phyloP scores from a whole-genome alignment of 92 coral and sea anemone genomes.

The Bergia sp. region DNA sequence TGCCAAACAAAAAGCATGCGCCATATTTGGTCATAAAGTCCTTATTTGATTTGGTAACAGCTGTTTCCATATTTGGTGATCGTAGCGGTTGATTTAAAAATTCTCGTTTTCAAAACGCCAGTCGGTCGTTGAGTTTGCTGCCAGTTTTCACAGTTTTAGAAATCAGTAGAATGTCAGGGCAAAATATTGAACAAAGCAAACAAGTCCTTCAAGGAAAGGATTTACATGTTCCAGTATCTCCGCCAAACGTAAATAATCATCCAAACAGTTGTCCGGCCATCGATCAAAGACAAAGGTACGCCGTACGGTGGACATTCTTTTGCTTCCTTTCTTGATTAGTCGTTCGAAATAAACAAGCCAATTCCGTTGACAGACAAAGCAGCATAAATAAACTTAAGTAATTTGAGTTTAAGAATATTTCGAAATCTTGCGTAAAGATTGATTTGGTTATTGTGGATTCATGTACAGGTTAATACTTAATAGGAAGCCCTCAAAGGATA shows the following conservation, averaged over 20 bases:
- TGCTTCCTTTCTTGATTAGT: neutral
- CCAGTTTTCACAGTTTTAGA: neutral
- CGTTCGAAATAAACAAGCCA: neutral
- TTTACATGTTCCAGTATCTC: conserved; percentile 24
- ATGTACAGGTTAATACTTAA: too few species aligned
- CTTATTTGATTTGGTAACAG: conserved; percentile 12
- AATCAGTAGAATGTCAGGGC: conserved; percentile 31
- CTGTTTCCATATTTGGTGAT: conserved; percentile 39
- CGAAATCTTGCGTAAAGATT: too few species aligned
- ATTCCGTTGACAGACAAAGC: neutral
- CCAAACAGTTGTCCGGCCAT: conserved; percentile 5
- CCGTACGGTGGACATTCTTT: neutral
- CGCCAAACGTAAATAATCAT: conserved; percentile 13
- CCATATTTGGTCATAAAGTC: conserved; percentile 38
- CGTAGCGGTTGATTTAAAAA: conserved; percentile 47
- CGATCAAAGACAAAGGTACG: conserved; percentile 34
- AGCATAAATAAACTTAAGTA: neutral
- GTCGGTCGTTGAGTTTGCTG: neutral
- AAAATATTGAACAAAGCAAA: conserved; percentile 7
- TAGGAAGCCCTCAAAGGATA: too few species aligned
- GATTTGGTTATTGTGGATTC: too few species aligned
- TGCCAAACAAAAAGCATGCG: neutral
- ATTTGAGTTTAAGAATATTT: too few species aligned
- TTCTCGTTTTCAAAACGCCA: neutral
- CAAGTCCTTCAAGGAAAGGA: conserved; percentile 37